Conservation (phyloP, 2,113 vertebrate genomes). For the Neofelis nebulosa region DNA sequence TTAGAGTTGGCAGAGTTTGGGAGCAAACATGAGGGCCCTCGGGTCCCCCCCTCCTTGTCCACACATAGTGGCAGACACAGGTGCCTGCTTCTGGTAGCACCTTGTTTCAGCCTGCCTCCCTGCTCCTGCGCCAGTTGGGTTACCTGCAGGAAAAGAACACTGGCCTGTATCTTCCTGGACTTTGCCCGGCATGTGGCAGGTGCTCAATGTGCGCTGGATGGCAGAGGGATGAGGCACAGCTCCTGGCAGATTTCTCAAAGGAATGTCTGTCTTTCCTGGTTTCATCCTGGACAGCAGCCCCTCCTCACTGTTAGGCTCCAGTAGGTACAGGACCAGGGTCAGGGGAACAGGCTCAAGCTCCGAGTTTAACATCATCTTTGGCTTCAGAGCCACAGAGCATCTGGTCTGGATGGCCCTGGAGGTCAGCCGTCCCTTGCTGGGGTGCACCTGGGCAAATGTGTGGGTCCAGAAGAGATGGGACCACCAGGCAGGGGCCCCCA, state of each 20-base stretch:
- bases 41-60: neutral
- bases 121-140: neutral
- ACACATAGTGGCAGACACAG: too few relatives aligned
- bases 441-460: neutral
- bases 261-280: neutral
- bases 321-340: rapidly evolving
- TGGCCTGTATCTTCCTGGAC: neutral
- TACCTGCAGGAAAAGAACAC: neutral
- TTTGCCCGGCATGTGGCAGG: neutral
- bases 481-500: neutral
- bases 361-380: neutral
- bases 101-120: neutral
- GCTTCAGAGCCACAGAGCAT: neutral
- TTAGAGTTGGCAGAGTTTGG: neutral
- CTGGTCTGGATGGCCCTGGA: neutral
- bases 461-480: neutral
- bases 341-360: neutral
- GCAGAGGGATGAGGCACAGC: neutral
- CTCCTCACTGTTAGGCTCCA: neutral
- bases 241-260: neutral
- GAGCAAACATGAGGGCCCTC: neutral
- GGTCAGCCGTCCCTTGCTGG: rapidly evolving
- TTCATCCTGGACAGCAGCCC: neutral
- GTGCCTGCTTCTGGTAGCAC: neutral
- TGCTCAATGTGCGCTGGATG: neutral